Conservation (phyloP, 2,113 vertebrate genomes). For the Proterorhinus semilunaris region DNA sequence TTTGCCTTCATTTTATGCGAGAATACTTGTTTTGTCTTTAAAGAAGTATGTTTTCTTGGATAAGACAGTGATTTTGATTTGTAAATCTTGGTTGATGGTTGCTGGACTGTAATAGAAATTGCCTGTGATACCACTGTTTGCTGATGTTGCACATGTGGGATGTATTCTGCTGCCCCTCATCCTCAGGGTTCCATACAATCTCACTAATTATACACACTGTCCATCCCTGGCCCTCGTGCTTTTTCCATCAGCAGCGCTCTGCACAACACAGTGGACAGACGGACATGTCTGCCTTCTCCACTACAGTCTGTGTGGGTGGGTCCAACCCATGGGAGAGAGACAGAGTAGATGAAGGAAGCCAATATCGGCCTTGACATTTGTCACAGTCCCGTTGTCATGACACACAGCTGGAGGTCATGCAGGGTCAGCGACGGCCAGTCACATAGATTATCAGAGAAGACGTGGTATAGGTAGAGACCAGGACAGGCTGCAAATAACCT, state of each 20-base stretch:
- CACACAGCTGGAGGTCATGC: slow-evolving; percentile 62
- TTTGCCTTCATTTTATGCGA: too few species aligned
- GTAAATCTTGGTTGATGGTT: not conserved
- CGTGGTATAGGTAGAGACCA: slow-evolving; percentile 32
- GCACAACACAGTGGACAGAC: slow-evolving; percentile 15
- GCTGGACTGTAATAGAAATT: not conserved
- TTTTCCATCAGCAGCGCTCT: slow-evolving; percentile 37
- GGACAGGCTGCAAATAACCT: slow-evolving; percentile 23
- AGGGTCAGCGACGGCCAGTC: slow-evolving; percentile 59
- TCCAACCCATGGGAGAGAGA: slow-evolving; percentile 48
- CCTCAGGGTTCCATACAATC: slow-evolving; percentile 47
- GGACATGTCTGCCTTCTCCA: slow-evolving; percentile 24
- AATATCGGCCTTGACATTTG: slow-evolving; percentile 73
- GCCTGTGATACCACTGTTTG: not conserved
- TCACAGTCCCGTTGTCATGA: slow-evolving; percentile 66
- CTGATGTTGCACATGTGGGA: not conserved
- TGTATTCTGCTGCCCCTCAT: slow-evolving; percentile 17
- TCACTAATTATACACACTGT: slow-evolving; percentile 52
- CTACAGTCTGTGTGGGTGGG: slow-evolving; percentile 53
- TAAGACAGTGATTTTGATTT: not conserved
- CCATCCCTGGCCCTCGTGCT: slow-evolving; percentile 42
- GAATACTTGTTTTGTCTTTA: too few species aligned
- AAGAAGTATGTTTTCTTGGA: too few species aligned
- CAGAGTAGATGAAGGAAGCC: slow-evolving; percentile 60
- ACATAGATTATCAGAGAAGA: slow-evolving; percentile 55